phyloP scores from a whole-genome alignment of 2,888 invertebrate genomes.

The Acanthosepion pharaonis region DNA sequence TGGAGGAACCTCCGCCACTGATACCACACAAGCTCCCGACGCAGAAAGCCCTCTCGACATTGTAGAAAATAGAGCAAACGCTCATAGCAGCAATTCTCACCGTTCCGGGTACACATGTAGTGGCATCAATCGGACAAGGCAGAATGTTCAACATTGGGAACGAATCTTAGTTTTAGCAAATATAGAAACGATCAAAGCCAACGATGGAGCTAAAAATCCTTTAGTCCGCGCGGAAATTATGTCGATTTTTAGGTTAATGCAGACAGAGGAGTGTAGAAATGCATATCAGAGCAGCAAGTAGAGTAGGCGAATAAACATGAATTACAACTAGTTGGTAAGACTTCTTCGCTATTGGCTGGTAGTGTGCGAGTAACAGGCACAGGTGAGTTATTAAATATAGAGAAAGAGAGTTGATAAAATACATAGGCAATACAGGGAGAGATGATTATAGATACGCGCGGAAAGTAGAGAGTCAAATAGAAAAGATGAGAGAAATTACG shows the following conservation, averaged over 20 bases:
- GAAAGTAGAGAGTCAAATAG: background rate
- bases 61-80: constrained; percentile 38
- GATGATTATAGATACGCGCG: background rate
- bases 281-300: background rate
- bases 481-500: background rate
- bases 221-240: background rate
- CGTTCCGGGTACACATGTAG: constrained; percentile 11
- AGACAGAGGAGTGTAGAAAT: background rate
- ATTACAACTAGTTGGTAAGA: constrained; percentile 3
- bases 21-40: background rate
- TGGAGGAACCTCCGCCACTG: background rate
- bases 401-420: background rate
- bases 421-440: background rate
- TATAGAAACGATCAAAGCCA: background rate
- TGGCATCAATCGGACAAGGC: background rate
- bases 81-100: constrained; percentile 15
- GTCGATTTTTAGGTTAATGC: background rate
- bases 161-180: background rate
- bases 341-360: background rate
- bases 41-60: constrained; percentile 35
- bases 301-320: background rate
- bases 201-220: background rate
- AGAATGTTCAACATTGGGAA: background rate
- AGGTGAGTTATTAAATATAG: background rate
- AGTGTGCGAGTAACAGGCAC: background rate